Percentiles rank a stretch among this genome's conserved stretches.
phyloP scores from a whole-genome alignment of 2,797 vertebrate genomes.

The Falco cherrug region DNA sequence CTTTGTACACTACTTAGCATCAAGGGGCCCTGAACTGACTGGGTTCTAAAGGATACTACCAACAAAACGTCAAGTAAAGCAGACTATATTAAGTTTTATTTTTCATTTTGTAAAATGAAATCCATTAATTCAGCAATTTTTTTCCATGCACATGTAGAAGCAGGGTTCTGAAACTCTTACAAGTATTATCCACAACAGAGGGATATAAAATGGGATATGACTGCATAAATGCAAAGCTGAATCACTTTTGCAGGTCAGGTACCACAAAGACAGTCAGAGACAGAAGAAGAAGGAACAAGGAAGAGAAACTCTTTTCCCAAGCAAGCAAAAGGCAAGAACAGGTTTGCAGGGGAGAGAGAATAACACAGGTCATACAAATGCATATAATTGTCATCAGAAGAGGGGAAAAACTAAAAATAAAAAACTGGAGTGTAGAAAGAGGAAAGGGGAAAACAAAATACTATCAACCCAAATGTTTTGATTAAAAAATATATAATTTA shows the following conservation, averaged over 20 bases:
- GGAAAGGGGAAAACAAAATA: constrained; percentile 53
- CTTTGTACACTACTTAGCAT: background rate
- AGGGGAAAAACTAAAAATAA: background rate
- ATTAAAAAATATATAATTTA: constrained; percentile 45
- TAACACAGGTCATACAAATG: background rate
- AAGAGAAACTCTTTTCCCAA: background rate
- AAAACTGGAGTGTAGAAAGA: constrained; percentile 19
- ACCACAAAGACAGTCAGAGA: background rate
- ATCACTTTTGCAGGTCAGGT: background rate
- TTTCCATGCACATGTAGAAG: background rate
- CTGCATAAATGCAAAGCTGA: background rate
- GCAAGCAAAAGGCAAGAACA: background rate
- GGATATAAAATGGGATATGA: background rate
- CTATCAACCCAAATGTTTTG: constrained; percentile 34
- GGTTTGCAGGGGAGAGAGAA: background rate
- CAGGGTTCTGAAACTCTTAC: background rate
- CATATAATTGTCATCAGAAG: constrained; percentile 9
- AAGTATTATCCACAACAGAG: background rate
- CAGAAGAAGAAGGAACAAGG: background rate
- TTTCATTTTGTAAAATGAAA: background rate
- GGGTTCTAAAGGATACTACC: background rate
- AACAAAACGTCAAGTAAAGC: background rate
- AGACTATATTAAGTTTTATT: background rate
- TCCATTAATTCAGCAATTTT: background rate
- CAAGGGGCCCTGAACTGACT: background rate